Conservation (phyloP, 1,140 invertebrate genomes). For the Drosophila funebris region DNA sequence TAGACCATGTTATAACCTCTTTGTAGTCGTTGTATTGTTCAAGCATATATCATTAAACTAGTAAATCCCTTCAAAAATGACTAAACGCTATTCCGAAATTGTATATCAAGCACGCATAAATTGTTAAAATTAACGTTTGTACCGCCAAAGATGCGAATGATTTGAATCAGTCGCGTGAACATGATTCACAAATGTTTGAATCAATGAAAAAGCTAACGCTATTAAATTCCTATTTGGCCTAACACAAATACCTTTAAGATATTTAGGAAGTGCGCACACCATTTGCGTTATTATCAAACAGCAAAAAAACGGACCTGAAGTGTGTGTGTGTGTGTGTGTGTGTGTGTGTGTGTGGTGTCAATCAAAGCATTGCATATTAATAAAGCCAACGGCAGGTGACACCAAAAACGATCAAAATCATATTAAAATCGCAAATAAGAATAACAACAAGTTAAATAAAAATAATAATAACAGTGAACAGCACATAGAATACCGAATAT, state of each 20-base stretch:
- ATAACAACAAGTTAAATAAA: not conserved
- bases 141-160: too few species aligned
- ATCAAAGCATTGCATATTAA: conserved; percentile 46
- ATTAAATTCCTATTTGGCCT: conserved; percentile 14
- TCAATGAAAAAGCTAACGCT: too few species aligned
- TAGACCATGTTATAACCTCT: too few species aligned
- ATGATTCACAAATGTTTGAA: too few species aligned
- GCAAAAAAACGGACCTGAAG: conserved; percentile 1
- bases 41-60: too few species aligned
- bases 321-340: not conserved
- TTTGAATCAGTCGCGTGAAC: too few species aligned
- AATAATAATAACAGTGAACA: not conserved
- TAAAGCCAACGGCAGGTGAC: conserved; percentile 38
- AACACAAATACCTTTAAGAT: conserved; percentile 5
- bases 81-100: too few species aligned
- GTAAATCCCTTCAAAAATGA: too few species aligned
- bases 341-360: conserved; percentile 27
- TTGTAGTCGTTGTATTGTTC: too few species aligned
- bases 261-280: conserved; percentile 31
- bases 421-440: conserved; percentile 19
- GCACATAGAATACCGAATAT: not conserved
- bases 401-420: conserved; percentile 52
- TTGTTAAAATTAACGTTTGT: too few species aligned
- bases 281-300: not conserved
- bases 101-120: too few species aligned